phyloP scores from a whole-genome alignment of 2,113 vertebrate genomes.

The Aphyosemion australe region DNA sequence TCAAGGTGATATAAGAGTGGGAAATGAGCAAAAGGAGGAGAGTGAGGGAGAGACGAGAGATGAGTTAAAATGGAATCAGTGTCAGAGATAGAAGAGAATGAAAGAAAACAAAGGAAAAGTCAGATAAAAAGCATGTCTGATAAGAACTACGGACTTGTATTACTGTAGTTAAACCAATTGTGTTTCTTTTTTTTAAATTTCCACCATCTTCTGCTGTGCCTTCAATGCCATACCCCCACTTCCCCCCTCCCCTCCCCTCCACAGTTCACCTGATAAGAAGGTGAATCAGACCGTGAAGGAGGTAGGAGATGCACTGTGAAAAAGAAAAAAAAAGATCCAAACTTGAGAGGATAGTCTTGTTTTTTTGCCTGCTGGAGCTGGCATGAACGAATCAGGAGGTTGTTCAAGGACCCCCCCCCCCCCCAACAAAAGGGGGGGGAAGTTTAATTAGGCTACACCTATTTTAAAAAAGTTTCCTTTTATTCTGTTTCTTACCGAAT shows the following conservation, averaged over 20 bases:
- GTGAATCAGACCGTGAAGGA: constrained; percentile 47
- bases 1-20: not conserved
- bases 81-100: not conserved
- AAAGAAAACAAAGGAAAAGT: not conserved
- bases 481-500: too few relatives aligned
- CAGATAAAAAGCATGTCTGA: not conserved
- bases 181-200: constrained; percentile 1
- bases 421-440: too few relatives aligned
- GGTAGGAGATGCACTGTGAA: not conserved
- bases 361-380: constrained; percentile 31
- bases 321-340: constrained; percentile 18
- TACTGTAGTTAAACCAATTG: not conserved
- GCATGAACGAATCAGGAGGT: not conserved
- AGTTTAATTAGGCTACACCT: too few relatives aligned
- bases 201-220: constrained; percentile 6
- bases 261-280: constrained; percentile 17
- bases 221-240: not conserved
- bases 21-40: not conserved
- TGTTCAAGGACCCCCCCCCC: not conserved
- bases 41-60: constrained; percentile 9
- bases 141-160: not conserved
- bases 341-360: constrained; percentile 9
- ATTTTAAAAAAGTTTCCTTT: too few relatives aligned
- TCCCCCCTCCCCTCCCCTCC: not conserved
- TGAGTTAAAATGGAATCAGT: not conserved